Base-by-base conservation (phyloP, 2,113 vertebrate genomes). In the Desmodus rotundus region DNA sequence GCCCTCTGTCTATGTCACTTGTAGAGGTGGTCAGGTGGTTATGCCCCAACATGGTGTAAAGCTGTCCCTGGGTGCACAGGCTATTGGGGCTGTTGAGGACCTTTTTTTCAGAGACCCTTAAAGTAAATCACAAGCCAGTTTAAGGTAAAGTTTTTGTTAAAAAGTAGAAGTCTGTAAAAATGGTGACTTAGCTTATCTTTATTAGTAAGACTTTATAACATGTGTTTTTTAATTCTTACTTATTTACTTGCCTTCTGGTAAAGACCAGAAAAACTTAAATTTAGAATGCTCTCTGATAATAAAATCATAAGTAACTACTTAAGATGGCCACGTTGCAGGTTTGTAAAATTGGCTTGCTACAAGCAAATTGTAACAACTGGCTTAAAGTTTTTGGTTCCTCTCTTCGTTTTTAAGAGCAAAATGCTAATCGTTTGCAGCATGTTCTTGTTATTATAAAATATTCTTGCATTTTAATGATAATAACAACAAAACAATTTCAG, bases 401-500 rank as follows among this genome's bases (percentile, higher is more conserved):
- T 83, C 5, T 83, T 24, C 43, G n/a, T 88, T 89, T 97, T 56
- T 92, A 85, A 93, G 17, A 81, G 68, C 33, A 74, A 85, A 93
- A 68, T 54, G 36, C 45, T 43, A 45, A 52, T 80, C 76, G 7
- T 92, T 95, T 93, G 24, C 95, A 78, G 15, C 13, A 63, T 65
- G 9, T 91, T 86, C 5, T 83, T 78, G 24, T 58, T 89, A 52
- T 93, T 88, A 70, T 93, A 72, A 93, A 38, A 73, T 90, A 61
- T 54, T 74, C 5, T 93, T 94, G 61, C 26, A 22, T 76, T 87
- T 91, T 90, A 94, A 88, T 94, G 83, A 92, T 17, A 87, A 38
- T 26, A 87, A 41, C 83, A 96, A 83, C 7, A 94, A 92, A 92
- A n/a, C 45, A 94, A 72, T 97, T 98, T 50, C 74, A 98, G 98